A percentile compares a stretch with the other conserved stretches of the same genome.
Conservation (phyloP, 2,888 invertebrate species). For the Ormyrus labotus region DNA sequence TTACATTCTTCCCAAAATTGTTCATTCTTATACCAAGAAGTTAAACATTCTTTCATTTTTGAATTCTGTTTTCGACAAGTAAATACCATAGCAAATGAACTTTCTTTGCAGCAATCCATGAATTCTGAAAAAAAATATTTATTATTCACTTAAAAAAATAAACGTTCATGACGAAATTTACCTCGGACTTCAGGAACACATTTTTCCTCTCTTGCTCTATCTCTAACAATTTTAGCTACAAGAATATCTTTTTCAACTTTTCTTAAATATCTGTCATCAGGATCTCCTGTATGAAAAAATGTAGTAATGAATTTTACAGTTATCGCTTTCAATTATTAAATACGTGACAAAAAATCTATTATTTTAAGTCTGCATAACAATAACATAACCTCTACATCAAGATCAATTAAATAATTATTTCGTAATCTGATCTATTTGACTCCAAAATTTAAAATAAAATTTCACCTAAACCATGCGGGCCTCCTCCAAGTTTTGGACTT, state of each 20-base stretch:
- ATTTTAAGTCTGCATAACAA: background rate
- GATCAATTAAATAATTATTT: background rate
- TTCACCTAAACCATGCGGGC: conserved; percentile 80
- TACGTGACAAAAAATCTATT: background rate
- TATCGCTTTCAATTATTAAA: background rate
- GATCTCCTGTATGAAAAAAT: conserved; percentile 83
- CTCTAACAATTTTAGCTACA: conserved; percentile 92
- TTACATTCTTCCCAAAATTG: conserved; percentile 85
- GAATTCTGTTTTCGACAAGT: conserved; percentile 86
- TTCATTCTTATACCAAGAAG: conserved; percentile 86
- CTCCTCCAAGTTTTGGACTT: conserved; percentile 75
- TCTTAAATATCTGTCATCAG: conserved; percentile 87
- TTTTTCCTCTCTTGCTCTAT: conserved; percentile 87
- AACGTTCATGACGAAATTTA: conserved; percentile 61
- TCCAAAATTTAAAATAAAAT: background rate
- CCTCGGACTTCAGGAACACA: conserved; percentile 85
- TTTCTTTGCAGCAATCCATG: conserved; percentile 81
- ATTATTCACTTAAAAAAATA: conserved; percentile 12
- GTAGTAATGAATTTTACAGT: background rate
- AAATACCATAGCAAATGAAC: conserved; percentile 83
- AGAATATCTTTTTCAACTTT: conserved; percentile 92
- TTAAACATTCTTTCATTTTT: conserved; percentile 83
- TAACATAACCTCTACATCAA: background rate
- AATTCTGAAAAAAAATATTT: conserved; percentile 72
- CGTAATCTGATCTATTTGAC: background rate